Evolutionary conservation across 2,113 vertebrate species (phyloP).

Genomic region (Esox niger): DNA sequence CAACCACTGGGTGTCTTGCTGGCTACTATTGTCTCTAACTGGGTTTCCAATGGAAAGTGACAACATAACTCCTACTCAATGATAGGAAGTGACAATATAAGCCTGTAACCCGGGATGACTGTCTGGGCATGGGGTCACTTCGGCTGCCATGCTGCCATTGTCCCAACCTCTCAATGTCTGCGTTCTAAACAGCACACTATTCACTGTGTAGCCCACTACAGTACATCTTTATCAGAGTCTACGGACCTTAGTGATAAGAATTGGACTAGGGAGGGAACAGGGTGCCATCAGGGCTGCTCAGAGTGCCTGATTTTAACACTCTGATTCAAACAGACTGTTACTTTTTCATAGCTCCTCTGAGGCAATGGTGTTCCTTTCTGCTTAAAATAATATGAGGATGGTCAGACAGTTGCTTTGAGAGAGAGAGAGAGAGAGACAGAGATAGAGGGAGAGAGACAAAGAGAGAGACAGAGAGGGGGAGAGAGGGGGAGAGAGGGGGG

Average conservation of each 20-base stretch:
- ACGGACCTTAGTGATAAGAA: too few relatives aligned
- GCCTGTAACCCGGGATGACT: conserved; percentile 27
- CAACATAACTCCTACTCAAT: too few relatives aligned
- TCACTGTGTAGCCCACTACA: too few relatives aligned
- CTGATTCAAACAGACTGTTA: background rate
- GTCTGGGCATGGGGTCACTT: background rate
- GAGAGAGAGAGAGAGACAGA: background rate
- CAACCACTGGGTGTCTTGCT: conserved; percentile 14
- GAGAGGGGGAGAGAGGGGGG: background rate
- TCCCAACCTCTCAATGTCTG: conserved; percentile 1
- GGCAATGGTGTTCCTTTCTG: conserved; percentile 6
- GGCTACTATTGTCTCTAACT: conserved; percentile 18
- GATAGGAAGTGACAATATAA: too few relatives aligned
- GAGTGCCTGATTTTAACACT: background rate
- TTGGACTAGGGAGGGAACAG: too few relatives aligned
- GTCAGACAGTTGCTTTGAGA: background rate
- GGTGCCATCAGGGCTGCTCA: background rate
- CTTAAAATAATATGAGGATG: background rate
- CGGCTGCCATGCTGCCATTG: conserved; percentile 7
- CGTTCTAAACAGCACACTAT: background rate
- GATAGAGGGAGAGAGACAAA: too few relatives aligned
- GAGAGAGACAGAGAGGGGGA: too few relatives aligned
- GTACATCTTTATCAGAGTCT: too few relatives aligned
- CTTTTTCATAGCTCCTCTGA: conserved; percentile 7
- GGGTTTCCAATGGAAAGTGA: conserved; percentile 34